These are phyloP conservation scores for Todus mexicanus DNA, from an alignment of 2,797 vertebrate species.

Conservation along the genomic window DNA sequence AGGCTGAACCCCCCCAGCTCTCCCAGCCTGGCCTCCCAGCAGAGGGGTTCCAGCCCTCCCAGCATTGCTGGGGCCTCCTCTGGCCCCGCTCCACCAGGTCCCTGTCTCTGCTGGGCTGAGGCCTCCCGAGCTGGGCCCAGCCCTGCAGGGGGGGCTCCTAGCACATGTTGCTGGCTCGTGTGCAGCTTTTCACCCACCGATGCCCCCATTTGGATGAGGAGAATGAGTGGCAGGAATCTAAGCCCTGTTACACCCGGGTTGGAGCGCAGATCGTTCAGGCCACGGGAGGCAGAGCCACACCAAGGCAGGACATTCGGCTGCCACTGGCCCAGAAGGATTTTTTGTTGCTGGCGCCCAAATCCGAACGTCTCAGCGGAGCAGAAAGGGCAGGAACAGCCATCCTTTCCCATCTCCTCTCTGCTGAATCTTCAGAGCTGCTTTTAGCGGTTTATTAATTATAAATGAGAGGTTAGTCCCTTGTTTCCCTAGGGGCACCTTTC, in stretches of 20 bases:
- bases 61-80: no score
- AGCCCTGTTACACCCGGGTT: not conserved
- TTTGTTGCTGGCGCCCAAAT: not conserved
- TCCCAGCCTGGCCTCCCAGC: no score
- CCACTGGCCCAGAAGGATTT: not conserved
- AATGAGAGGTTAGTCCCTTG: not conserved
- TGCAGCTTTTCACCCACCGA: no score
- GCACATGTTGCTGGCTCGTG: no score
- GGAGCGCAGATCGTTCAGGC: fast-evolving
- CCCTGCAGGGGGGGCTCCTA: no score
- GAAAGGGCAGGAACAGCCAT: not conserved
- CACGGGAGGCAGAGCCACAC: not conserved
- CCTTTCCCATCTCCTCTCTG: not conserved
- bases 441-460: not conserved
- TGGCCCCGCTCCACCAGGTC: no score
- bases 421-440: not conserved
- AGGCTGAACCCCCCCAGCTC: no score
- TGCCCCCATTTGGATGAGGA: not conserved
- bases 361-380: not conserved
- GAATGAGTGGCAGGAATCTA: not conserved
- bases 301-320: not conserved
- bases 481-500: not conserved
- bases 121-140: no score
- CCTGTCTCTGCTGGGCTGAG: no score
- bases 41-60: no score